Conservation (phyloP, 2,113 vertebrate species). For the Scomber scombrus region DNA sequence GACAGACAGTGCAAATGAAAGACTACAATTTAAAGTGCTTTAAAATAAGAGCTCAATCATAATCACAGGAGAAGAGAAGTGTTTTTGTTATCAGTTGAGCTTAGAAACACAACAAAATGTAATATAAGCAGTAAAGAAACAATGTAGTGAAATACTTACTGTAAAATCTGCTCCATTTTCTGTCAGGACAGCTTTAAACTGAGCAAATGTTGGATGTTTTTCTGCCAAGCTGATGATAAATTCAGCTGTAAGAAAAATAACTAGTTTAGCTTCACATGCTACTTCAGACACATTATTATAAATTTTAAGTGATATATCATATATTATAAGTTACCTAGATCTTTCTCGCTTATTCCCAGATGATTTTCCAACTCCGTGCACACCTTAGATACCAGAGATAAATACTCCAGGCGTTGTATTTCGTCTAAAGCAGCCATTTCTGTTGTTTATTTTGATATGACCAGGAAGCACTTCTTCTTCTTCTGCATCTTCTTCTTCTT, state of each 20-base stretch:
- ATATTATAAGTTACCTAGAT: constrained; percentile 41
- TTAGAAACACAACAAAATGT: neutral
- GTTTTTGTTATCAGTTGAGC: too few relatives aligned
- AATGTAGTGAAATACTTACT: constrained; percentile 72
- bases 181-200: constrained; percentile 86
- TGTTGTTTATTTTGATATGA: neutral
- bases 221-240: constrained; percentile 93
- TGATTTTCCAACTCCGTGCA: constrained; percentile 71
- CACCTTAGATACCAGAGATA: constrained; percentile 65
- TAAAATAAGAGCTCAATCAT: too few relatives aligned
- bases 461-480: neutral
- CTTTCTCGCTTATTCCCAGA: constrained; percentile 59
- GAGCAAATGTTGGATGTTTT: constrained; percentile 88
- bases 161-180: constrained; percentile 95
- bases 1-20: too few relatives aligned
- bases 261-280: neutral
- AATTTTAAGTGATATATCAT: neutral
- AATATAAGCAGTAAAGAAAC: neutral
- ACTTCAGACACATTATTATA: too few relatives aligned
- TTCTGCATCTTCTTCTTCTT: neutral
- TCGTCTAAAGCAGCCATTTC: constrained; percentile 2
- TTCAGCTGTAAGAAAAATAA: constrained; percentile 85
- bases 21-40: too few relatives aligned
- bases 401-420: constrained; percentile 52
- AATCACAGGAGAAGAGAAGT: too few relatives aligned